Conservation (phyloP, 2,113 vertebrate genomes). For the Hippolais icterina region DNA sequence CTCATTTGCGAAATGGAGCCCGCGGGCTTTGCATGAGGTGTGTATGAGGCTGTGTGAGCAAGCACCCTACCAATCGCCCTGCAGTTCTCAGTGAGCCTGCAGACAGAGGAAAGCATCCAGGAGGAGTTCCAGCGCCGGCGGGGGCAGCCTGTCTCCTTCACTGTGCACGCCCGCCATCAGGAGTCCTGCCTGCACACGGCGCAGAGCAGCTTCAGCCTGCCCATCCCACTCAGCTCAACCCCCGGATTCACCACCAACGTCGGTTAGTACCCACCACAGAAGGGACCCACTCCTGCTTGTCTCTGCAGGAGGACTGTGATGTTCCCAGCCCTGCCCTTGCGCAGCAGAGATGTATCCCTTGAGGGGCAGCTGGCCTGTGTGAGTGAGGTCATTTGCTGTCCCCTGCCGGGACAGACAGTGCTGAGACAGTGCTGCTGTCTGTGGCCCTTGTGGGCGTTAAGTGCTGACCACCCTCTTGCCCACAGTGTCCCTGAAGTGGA, state of each 20-base stretch:
- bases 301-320: accelerated
- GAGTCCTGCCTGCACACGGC: slow-evolving; percentile 97
- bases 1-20: accelerated
- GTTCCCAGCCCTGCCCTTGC: background rate
- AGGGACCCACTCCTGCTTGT: background rate
- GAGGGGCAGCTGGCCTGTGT: background rate
- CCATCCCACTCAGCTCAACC: slow-evolving; percentile 91
- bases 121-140: slow-evolving; percentile 86
- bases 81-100: slow-evolving; percentile 94
- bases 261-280: slow-evolving; percentile 71
- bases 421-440: background rate
- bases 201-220: slow-evolving; percentile 92
- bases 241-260: slow-evolving; percentile 93
- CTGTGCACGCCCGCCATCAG: slow-evolving; percentile 88
- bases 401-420: background rate
- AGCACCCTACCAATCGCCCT: background rate
- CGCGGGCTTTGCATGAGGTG: accelerated
- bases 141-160: slow-evolving; percentile 80
- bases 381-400: background rate
- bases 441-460: background rate
- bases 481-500: slow-evolving; percentile 63
- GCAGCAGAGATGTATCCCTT: background rate
- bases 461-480: background rate
- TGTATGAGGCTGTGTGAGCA: background rate
- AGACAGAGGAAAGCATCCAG: slow-evolving; percentile 92